Evolutionary conservation across 30 jellyfish, hydroid and myxozoan genomes (phyloP).

Genomic region (Turritopsis rubra): DNA sequence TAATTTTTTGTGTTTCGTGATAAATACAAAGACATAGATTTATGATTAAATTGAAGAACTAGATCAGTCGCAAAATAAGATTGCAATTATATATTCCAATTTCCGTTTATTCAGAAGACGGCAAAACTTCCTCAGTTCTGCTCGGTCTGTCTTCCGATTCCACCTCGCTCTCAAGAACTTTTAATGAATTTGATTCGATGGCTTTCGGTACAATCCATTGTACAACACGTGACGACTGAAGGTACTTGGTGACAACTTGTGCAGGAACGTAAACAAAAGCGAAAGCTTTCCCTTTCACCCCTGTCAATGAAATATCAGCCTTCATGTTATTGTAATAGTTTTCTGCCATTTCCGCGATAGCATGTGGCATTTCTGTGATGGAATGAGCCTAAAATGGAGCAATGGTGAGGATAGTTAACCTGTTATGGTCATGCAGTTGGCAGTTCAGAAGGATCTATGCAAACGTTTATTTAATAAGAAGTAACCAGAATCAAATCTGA

Average conservation of each 20-base stretch:
- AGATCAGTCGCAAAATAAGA: background rate
- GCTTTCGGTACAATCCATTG: constrained; percentile 87
- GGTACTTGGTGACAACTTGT: constrained; percentile 89
- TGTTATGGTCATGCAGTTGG: background rate
- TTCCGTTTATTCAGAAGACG: background rate
- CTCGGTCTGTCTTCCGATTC: background rate
- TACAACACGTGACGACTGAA: constrained; percentile 63
- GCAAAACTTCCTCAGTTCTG: background rate
- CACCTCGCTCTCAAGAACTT: constrained; percentile 48
- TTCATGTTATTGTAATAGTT: constrained; percentile 55
- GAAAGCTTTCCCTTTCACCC: constrained; percentile 78
- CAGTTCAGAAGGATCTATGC: too few species aligned
- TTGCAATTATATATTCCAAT: background rate
- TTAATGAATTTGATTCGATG: constrained; percentile 59
- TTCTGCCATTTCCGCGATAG: constrained; percentile 92
- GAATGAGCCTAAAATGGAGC: constrained; percentile 78
- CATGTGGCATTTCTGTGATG: constrained; percentile 86
- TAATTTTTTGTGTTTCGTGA: too few species aligned
- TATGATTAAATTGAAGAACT: background rate
- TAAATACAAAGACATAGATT: background rate
- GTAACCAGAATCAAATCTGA: background rate
- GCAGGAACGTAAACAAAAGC: constrained; percentile 98
- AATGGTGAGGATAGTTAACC: background rate
- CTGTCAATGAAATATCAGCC: constrained; percentile 33
- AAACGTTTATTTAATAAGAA: too few species aligned